These are phyloP conservation scores for Unio pictorum DNA, from an alignment of 2,888 invertebrate species.

Conservation along the genomic window DNA sequence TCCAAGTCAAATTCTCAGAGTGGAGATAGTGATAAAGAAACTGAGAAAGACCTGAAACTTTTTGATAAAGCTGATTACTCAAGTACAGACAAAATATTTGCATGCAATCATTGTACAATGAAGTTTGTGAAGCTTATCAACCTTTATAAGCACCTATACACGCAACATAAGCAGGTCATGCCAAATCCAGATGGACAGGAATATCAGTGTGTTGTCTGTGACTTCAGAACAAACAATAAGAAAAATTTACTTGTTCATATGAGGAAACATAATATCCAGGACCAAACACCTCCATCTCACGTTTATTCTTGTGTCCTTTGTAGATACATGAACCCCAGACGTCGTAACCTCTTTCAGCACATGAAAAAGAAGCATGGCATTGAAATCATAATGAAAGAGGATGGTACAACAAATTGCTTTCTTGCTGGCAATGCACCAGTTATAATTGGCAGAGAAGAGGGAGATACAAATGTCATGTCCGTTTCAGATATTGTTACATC, in stretches of 20 bases:
- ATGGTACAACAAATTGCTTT: conserved; percentile 57
- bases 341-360: conserved; percentile 65
- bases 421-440: conserved; percentile 38
- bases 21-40: conserved; percentile 5
- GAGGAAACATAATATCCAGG: conserved; percentile 65
- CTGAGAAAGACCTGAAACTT: conserved; percentile 8
- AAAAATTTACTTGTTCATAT: conserved; percentile 68
- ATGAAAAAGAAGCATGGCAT: conserved; percentile 69
- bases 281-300: conserved; percentile 62
- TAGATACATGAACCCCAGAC: conserved; percentile 61
- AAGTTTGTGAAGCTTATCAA: conserved; percentile 68
- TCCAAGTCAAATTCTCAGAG: conserved; percentile 1
- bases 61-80: conserved; percentile 57
- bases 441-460: conserved; percentile 23
- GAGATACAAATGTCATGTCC: conserved; percentile 34
- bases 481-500: conserved; percentile 46
- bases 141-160: conserved; percentile 67
- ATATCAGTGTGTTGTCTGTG: conserved; percentile 67
- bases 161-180: conserved; percentile 63
- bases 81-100: conserved; percentile 65
- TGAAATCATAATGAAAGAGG: conserved; percentile 59
- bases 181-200: conserved; percentile 45
- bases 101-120: conserved; percentile 69
- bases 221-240: conserved; percentile 61
- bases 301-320: conserved; percentile 67